Percentiles rank a stretch among this genome's conserved stretches.
These are phyloP conservation scores for Ericerus pela DNA, from an alignment of 1,140 invertebrate genomes.

Conservation along the genomic window DNA sequence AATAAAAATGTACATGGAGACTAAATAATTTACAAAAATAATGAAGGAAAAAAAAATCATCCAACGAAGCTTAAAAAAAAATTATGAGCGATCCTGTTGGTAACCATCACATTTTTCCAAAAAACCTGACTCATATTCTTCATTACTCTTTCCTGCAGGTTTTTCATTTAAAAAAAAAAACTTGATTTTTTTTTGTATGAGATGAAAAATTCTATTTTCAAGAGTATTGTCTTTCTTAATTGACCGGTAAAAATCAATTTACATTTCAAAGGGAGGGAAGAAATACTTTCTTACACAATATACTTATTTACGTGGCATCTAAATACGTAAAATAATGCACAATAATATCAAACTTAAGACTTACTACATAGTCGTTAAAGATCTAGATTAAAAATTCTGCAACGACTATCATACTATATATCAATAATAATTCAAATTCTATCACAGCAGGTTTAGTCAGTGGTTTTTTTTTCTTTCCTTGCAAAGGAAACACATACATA, in stretches of 20 bases:
- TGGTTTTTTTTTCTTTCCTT: background rate
- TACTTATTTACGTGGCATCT: background rate
- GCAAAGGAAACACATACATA: background rate
- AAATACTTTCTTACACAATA: background rate
- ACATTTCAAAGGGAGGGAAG: no score
- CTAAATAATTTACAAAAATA: constrained; percentile 1
- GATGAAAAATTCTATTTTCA: no score
- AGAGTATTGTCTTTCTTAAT: no score
- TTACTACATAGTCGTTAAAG: background rate
- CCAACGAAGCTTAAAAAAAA: no score
- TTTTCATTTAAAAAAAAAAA: no score
- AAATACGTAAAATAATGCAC: background rate
- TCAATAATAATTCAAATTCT: constrained; percentile 2
- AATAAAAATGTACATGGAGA: background rate
- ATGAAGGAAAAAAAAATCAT: no score
- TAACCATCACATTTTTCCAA: constrained; percentile 1
- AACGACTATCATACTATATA: background rate
- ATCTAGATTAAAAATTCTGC: background rate
- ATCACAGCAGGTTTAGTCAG: constrained; percentile 4
- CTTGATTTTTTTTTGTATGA: no score
- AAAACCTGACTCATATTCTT: no score
- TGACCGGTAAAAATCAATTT: no score
- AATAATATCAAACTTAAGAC: background rate
- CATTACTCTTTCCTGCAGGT: no score
- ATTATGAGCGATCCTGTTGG: constrained; percentile 1